Base-by-base conservation (phyloP, 2,113 vertebrate genomes). In the Sphaerodactylus townsendi region DNA sequence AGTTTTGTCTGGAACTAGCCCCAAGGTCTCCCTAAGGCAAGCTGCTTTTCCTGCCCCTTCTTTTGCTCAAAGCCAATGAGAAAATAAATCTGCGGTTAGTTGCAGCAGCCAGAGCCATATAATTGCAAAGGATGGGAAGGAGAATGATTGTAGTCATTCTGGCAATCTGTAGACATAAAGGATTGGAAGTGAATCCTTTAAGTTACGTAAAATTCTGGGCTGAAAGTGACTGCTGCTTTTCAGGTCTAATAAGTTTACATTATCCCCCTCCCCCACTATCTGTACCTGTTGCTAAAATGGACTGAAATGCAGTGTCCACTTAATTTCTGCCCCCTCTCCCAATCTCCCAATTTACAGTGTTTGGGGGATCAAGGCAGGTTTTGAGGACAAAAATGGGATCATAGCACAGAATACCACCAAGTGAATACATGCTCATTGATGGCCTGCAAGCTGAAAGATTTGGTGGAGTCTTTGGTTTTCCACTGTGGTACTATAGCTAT, bases 1-100 rank as follows among this genome's bases (percentile, higher is more conserved):
- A 96, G 96, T 97, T 97, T 96, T 96, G 96, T 96, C 91, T 95
- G 95, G 91, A 92, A 95, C 93, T 85, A 90, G 93, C 91, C 78
- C 88, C 84, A 30, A 15, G 23, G 88, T 92, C 91, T 83, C 94
- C 88, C 48, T 44, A 87, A 85, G 92, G 84, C 10, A 44, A 71
- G 73, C 8, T 53, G 65, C 14, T n/a, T 65, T 87, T 44, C 46
- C 17, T 59, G 4, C 82, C 25, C 23, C 65, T 78, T 82, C 23
- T 66, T 2, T 48, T 17, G n/a, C 70, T 83, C 78, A 74, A 82
- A 91, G 87, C 69, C n/a, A 82, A 86, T 14, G 83, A 81, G 71
- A 37, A 79, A 79, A 0, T 73, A 83, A 85, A 79, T 50, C 11
- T 39, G 77, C 74, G 65, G 35, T n/a, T 74, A 8, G 73, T 39